Percentiles rank a stretch among this genome's conserved stretches.
Evolutionary conservation across 2,113 vertebrate genomes (phyloP).

Genomic region (Odocoileus virginianus): DNA sequence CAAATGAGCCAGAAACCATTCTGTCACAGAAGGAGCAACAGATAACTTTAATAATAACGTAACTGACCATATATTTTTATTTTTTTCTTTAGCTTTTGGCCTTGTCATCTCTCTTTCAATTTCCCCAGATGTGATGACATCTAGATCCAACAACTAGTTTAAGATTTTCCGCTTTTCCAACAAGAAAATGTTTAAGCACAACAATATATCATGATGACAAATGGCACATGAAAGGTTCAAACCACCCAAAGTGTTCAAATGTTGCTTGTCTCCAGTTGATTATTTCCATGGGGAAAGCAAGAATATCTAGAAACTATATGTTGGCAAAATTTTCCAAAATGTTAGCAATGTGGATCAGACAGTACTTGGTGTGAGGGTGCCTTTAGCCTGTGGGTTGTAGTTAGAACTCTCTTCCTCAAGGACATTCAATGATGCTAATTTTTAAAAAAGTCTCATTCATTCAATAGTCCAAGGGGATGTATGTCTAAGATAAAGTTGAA

Average conservation of each 20-base stretch:
- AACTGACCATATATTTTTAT: not conserved
- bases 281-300: not conserved
- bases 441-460: not conserved
- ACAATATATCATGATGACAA: not conserved
- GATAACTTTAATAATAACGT: not conserved
- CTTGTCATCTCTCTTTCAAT: not conserved
- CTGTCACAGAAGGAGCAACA: not conserved
- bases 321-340: not conserved
- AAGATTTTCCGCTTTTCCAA: not conserved
- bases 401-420: not conserved
- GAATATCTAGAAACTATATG: not conserved
- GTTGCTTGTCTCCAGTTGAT: too few relatives aligned
- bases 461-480: not conserved
- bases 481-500: not conserved
- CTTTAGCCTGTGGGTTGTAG: too few relatives aligned
- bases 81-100: not conserved
- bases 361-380: not conserved
- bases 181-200: not conserved
- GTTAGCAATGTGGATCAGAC: not conserved
- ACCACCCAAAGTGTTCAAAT: too few relatives aligned
- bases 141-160: not conserved
- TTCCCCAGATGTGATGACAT: not conserved
- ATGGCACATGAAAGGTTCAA: fast-evolving
- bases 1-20: not conserved
- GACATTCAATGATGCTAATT: not conserved